Evolutionary conservation across 2,888 invertebrate species (phyloP), one percentile per base, ranked within the genome.

Genomic region (Lapara coniferarum): DNA sequence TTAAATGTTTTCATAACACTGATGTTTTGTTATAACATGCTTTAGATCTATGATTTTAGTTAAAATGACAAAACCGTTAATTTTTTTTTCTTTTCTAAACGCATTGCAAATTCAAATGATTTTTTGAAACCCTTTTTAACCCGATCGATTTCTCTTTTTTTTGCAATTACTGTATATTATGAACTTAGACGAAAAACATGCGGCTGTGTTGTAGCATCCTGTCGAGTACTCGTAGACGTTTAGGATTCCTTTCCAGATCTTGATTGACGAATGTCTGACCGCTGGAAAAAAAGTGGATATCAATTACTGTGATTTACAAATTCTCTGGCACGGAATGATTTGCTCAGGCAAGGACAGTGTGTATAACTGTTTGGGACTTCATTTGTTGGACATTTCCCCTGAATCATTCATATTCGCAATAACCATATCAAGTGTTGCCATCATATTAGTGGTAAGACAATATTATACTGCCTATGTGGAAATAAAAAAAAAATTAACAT

Each of bases 141-240:
- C 13, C 2, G 2, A 56, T 25, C 16, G 4, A 13, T 53, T 14
- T 16, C 4, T 16, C 16, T 16, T 53, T 16, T 53, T 53, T 14
- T 6, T 14, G 13, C 0, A 49, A 14, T 14, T 49, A 4, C 14
- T 0, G 19, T 13, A 0, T 44, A n/a, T 14, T 53, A 46, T 37
- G 14, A 25, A 25, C 67, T 94, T 95, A 96, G 14, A 96, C 96
- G 75, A 96, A 97, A 84, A 96, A 96, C 97, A 97, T 97, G 10
- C 96, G 95, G 78, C 94, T 94, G 7, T 77, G 86, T 59, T 91
- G 85, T 69, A 95, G 82, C 81, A 96, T 95, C 10, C 87, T 88
- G 5, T 94, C 91, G 70, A 94, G 85, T 0, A 96, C 95, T 14
- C 85, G 83, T 25, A 95, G 91, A 2, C 87, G 90, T 6, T 83